phyloP scores from a whole-genome alignment of 2,888 invertebrate genomes.

The Andrena camellia region DNA sequence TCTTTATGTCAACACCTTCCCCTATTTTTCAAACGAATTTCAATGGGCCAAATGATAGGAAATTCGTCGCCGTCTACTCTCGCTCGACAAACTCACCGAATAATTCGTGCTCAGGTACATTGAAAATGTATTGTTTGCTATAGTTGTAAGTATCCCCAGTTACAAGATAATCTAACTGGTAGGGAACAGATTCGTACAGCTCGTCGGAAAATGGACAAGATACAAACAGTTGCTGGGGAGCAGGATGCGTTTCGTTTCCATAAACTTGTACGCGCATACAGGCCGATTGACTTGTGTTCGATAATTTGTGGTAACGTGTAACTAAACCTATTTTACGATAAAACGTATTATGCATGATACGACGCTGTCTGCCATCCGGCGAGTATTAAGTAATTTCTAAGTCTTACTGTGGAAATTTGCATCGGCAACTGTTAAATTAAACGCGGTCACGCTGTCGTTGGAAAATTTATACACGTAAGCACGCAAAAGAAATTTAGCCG shows the following conservation, averaged over 20 bases:
- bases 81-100: constrained; percentile 71
- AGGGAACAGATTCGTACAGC: constrained; percentile 74
- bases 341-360: not conserved
- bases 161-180: constrained; percentile 76
- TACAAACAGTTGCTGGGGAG: constrained; percentile 71
- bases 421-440: constrained; percentile 79
- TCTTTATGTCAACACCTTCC: constrained; percentile 62
- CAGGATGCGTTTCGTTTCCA: constrained; percentile 55
- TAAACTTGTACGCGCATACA: constrained; percentile 75
- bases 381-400: not conserved
- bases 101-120: constrained; percentile 76
- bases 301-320: constrained; percentile 77
- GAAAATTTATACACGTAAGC: constrained; percentile 73
- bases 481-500: constrained; percentile 73
- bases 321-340: constrained; percentile 70
- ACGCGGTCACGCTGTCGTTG: constrained; percentile 74
- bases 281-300: constrained; percentile 67
- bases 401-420: constrained; percentile 77
- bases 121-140: constrained; percentile 79
- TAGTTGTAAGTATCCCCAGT: constrained; percentile 73
- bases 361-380: not conserved
- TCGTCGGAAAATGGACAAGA: constrained; percentile 78
- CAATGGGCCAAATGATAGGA: not conserved
- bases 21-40: constrained; percentile 34
- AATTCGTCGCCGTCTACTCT: no score